Conservation (phyloP, 2,797 vertebrate species). For the Anas acuta region DNA sequence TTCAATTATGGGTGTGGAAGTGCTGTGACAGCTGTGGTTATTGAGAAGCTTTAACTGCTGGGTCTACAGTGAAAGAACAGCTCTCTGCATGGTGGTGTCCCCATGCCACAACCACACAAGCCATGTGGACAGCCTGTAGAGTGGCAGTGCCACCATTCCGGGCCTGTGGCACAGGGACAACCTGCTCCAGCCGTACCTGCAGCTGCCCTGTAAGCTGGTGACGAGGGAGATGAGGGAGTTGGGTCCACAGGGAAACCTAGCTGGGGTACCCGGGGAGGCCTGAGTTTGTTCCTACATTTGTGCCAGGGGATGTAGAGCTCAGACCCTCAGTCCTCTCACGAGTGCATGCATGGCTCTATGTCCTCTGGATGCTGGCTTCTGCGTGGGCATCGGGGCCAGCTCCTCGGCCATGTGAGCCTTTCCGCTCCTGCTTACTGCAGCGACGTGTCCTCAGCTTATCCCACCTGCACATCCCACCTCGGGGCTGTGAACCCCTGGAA, state of each 20-base stretch:
- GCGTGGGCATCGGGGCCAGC: accelerated
- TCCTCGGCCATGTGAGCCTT: neutral
- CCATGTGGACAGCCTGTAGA: neutral
- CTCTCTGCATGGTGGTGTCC: neutral
- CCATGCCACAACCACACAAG: neutral
- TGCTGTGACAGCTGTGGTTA: neutral
- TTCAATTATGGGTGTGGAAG: neutral
- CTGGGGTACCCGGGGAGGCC: neutral
- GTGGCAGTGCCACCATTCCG: neutral
- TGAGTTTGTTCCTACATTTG: accelerated
- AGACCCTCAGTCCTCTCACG: neutral
- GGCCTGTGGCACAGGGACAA: neutral
- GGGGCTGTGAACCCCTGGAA: neutral
- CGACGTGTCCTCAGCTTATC: neutral
- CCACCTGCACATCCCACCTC: neutral
- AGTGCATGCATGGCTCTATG: neutral
- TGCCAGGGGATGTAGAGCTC: neutral
- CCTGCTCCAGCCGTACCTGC: neutral
- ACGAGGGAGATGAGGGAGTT: neutral
- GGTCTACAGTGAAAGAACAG: neutral
- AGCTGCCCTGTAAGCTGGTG: neutral
- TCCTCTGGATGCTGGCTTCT: neutral
- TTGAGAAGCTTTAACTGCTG: neutral
- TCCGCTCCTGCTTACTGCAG: neutral
- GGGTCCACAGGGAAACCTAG: neutral